These are phyloP conservation scores for Sarcophilus harrisii DNA, from an alignment of 2,797 vertebrate genomes.

Conservation along the genomic window DNA sequence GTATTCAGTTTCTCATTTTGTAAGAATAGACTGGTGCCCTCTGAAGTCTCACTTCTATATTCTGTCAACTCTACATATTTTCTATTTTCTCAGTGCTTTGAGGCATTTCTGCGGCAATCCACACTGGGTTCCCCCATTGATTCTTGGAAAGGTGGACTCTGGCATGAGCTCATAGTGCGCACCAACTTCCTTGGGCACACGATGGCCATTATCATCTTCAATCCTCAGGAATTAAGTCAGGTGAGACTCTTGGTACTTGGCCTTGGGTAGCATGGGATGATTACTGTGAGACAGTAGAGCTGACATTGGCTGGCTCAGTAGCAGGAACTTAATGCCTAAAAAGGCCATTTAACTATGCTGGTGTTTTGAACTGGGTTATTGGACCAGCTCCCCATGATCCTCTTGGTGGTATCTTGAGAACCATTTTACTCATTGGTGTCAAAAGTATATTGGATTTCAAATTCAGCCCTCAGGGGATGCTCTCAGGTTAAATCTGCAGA, in stretches of 20 bases:
- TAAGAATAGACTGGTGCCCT: background rate
- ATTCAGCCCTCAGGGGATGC: background rate
- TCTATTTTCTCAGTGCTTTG: conserved; percentile 83
- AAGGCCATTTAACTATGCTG: conserved; percentile 10
- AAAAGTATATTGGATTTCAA: background rate
- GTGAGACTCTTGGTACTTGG: conserved; percentile 43
- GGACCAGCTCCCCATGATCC: conserved; percentile 2
- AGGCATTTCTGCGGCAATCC: conserved; percentile 88
- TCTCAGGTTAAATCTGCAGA: background rate
- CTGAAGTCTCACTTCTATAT: background rate
- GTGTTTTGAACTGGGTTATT: background rate
- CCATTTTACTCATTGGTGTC: background rate
- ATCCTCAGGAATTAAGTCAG: conserved; percentile 88
- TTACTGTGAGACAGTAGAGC: background rate
- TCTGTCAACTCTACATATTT: background rate
- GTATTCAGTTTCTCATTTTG: background rate
- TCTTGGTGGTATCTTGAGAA: conserved; percentile 35
- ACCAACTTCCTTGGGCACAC: conserved; percentile 86
- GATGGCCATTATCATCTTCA: conserved; percentile 92
- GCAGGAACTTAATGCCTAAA: background rate
- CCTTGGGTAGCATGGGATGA: background rate
- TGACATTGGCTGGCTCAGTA: background rate
- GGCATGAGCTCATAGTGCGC: conserved; percentile 90
- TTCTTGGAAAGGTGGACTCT: conserved; percentile 90
- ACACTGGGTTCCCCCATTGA: conserved; percentile 88